Evolutionary conservation across 1,140 invertebrate genomes (phyloP), one percentile per base, ranked within the genome.

Genomic region (Drosophila hydei): DNA sequence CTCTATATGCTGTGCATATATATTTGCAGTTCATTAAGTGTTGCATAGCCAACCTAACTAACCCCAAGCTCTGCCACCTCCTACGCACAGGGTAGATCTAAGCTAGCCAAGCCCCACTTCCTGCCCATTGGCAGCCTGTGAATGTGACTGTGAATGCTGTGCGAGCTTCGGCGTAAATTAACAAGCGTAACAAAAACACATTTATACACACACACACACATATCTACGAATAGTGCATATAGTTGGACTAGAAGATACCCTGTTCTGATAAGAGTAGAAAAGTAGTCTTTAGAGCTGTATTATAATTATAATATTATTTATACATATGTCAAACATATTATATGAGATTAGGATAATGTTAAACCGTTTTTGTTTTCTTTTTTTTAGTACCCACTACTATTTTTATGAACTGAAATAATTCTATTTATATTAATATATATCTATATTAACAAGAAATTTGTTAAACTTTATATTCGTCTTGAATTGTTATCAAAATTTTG

Each of bases 111-210:
- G 3, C 21, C 12, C 42, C 25, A 56, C 45, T 65, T 51, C 61
- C 52, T 64, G 67, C 67, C 60, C 59, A 55, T 36, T 68, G n/a
- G 18, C 27, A 36, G 27, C 14, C 38, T 60, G 50, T 27, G 25
- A 43, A 43, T 54, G 38, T 42, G 30, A 12, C 21, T 56, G 36
- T 63, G 58, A 62, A 42, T 42, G 14, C 30, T 70, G 73, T 68
- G 60, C 58, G 33, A 77, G 74, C 78, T 80, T 77, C 78, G 61
- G 61, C 63, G 79, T 77, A 78, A 81, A 71, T 81, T 81, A 81
- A 81, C 79, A 78, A 83, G 79, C 79, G 79, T 78, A 78, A 70
- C 70, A 77, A 70, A 77, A 36, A 61, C 38, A 58, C 23, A 69
- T 42, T 55, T 25, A 50, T 55, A 54, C 58, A 40, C 36, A 65